Base-by-base conservation (phyloP, 1,140 invertebrate genomes). In the Sogatella furcifera region DNA sequence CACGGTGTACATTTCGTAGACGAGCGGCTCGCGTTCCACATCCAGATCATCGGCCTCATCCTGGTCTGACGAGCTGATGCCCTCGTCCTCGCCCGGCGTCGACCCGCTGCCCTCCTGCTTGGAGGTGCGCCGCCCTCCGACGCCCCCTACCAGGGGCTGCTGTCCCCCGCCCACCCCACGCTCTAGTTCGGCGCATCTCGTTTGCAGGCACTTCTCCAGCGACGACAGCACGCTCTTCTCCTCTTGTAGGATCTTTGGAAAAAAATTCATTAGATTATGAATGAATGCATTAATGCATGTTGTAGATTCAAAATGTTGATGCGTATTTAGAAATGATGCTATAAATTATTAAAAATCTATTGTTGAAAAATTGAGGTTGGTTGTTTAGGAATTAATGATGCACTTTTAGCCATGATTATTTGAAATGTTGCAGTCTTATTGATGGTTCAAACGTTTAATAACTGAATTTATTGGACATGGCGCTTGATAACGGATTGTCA, bases 51-150 rank as follows among this genome's bases (percentile, higher is more conserved):
- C 24, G 2, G 2, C 24, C 43, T 67, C 66, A 17, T 70, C 69
- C 46, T 71, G 77, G 69, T 89, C 88, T 0, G 88, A 90, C 2
- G 87, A 90, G 68, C 86, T 89, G 52, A 90, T 92, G 2, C 88
- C 88, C 76, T 91, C 88, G 66, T 90, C 88, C 74, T 90, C 88
- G 15, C 84, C 86, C 63, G 85, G 86, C 2, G 86, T 88, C n/a
- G 84, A 85, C 57, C 81, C 80, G 9, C 65, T 68, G 10, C 70
- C 65, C 72, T 75, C 54, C 75, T 74, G 53, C 70, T 67, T 13
- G 67, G 64, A 73, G 72, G 75, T 53, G 71, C 74, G 58, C 73
- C 67, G 5, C 24, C 24, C 24, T n/a, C n/a, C 74, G 72, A 70
- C 31, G 42, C 62, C 17, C 67, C 54, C 15, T n/a, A n/a, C n/a